Evolutionary conservation across 2,888 invertebrate genomes (phyloP).

Genomic region (Agrochola macilenta): DNA sequence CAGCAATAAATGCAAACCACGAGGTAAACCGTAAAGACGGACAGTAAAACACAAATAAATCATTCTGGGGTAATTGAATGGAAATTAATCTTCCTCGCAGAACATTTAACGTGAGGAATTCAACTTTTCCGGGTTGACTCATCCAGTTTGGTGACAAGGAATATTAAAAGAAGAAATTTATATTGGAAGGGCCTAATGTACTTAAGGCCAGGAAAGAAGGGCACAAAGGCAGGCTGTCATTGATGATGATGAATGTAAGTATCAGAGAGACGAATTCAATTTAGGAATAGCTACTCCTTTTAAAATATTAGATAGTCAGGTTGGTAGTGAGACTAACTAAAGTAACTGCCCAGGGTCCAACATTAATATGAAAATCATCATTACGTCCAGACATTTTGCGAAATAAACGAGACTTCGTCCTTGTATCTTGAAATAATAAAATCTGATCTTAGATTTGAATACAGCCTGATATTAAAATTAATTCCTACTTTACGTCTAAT

Average conservation of each 20-base stretch:
- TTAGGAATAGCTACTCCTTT: too few species aligned
- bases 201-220: neutral
- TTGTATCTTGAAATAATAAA: slow-evolving; percentile 1
- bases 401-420: neutral
- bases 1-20: slow-evolving; percentile 7
- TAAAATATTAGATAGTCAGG: neutral
- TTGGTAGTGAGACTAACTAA: neutral
- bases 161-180: neutral
- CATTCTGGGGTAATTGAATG: slow-evolving; percentile 29
- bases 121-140: slow-evolving; percentile 28
- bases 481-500: slow-evolving; percentile 33
- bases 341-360: neutral
- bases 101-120: slow-evolving; percentile 16
- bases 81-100: slow-evolving; percentile 9
- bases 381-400: neutral
- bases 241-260: neutral
- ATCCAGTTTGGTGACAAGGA: neutral
- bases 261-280: neutral
- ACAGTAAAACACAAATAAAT: slow-evolving; percentile 54
- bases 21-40: slow-evolving; percentile 36
- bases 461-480: slow-evolving; percentile 26
- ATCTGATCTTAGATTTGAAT: slow-evolving; percentile 6
- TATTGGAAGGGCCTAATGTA: neutral
- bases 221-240: neutral
- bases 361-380: neutral